Base-by-base conservation (phyloP, 2,113 vertebrate genomes). In the Turnix velox region DNA sequence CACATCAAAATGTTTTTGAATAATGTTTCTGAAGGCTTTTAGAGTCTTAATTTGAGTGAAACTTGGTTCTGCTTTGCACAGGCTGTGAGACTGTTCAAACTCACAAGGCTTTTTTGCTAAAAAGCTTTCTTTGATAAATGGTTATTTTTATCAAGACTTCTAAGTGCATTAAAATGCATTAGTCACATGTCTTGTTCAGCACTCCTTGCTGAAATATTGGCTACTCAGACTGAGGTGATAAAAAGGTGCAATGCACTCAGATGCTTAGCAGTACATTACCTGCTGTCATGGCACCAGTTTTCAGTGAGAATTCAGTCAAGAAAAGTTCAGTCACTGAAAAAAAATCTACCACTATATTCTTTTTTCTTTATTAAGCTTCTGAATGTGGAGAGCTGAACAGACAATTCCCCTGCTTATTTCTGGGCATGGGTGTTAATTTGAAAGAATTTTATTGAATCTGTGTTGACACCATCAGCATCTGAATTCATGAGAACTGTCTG, bases 161-260 rank as follows among this genome's bases (percentile, higher is more conserved):
- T 58, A 84, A 87, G 69, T 93, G 87, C 69, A 91, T 96, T 95
- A 92, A 91, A 96, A 92, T 93, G 88, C 69, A 92, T 91, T 92
- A 92, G 77, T 90, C 84, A 80, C 59, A 76, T 91, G 58, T 75
- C 76, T 84, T 88, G 40, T 88, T 95, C 54, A 65, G 80, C 46
- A 42, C 58, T 78, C 30, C 49, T 27, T 30, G 25, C 49, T 43
- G 87, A 79, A 87, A 82, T 84, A 78, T 48, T 59, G 86, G 48
- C 33, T 94, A 11, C 76, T 81, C 40, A 14, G 28, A 45, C 77
- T 89, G 88, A 91, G 92, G 80, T 94, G 73, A 84, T 76, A 84
- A 43, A 78, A 93, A 93, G 83, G 83, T 92, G 92, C 92, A 65
- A 16, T 61, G 77, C 74, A 43, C 45, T 69, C 59, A 35, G 59